Percentiles rank a stretch among this genome's conserved stretches.
phyloP scores from a whole-genome alignment of 2,113 vertebrate genomes.

The Anoplopoma fimbria region DNA sequence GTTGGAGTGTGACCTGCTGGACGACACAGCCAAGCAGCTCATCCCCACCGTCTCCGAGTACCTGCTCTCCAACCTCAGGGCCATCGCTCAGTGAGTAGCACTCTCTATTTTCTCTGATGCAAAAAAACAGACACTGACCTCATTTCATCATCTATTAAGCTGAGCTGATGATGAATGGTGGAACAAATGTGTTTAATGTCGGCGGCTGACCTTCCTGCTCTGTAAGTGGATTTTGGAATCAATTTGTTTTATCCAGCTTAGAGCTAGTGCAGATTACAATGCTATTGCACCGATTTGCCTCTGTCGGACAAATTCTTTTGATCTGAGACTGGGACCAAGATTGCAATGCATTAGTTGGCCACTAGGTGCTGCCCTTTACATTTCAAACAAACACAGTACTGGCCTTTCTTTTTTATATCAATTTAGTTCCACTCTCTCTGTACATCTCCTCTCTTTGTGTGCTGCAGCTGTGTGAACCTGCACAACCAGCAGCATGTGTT shows the following conservation, averaged over 20 bases:
- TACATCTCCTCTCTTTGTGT: constrained; percentile 33
- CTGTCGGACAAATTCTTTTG: neutral
- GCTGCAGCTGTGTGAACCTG: constrained; percentile 90
- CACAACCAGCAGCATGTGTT: constrained; percentile 98
- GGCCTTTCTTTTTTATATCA: neutral
- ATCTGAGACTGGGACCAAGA: neutral
- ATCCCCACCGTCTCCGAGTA: constrained; percentile 93
- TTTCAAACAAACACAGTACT: constrained; percentile 3
- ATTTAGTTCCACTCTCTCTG: neutral
- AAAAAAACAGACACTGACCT: constrained; percentile 21
- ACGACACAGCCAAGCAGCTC: constrained; percentile 95
- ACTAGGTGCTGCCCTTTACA: constrained; percentile 50
- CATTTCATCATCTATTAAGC: constrained; percentile 28
- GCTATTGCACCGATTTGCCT: neutral
- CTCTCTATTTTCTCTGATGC: neutral
- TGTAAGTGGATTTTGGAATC: constrained; percentile 11
- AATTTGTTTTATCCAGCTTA: constrained; percentile 33
- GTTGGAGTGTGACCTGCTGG: constrained; percentile 96
- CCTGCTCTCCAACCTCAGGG: constrained; percentile 91
- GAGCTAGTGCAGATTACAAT: neutral
- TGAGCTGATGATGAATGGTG: constrained; percentile 20
- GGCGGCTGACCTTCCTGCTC: neutral
- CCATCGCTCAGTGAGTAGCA: constrained; percentile 89
- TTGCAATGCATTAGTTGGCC: neutral
- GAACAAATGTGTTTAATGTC: constrained; percentile 10